phyloP scores from a whole-genome alignment of 2,113 vertebrate species.

The Leuciscus idus region DNA sequence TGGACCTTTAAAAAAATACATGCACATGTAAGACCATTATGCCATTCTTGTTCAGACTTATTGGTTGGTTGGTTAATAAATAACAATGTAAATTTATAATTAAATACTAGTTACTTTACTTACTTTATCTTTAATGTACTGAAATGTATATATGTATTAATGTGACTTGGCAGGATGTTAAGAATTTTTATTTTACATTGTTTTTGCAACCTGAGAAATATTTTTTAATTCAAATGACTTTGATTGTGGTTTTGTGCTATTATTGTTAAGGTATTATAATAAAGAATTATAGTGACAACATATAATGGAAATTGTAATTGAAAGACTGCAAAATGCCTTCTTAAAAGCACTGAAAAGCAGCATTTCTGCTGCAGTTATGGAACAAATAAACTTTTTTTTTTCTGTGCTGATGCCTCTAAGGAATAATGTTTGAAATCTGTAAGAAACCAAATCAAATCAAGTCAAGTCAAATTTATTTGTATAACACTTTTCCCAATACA shows the following conservation, averaged over 20 bases:
- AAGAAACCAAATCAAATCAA: background rate
- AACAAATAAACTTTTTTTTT: background rate
- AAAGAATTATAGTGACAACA: background rate
- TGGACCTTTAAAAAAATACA: background rate
- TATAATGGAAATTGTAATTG: background rate
- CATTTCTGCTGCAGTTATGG: background rate
- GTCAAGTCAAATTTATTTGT: background rate
- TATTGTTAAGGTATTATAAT: background rate
- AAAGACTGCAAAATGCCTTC: background rate
- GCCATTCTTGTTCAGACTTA: background rate
- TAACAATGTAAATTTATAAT: background rate
- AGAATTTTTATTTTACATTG: background rate
- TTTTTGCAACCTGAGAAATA: background rate
- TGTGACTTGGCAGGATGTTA: background rate
- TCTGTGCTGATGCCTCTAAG: background rate
- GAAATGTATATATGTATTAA: background rate
- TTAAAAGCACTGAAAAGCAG: background rate
- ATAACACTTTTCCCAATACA: too few species aligned
- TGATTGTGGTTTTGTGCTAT: background rate
- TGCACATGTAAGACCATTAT: background rate
- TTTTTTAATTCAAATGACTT: background rate
- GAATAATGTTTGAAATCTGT: background rate
- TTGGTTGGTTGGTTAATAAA: background rate
- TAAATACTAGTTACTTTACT: background rate
- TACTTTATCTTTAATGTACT: background rate